A percentile compares a stretch with the other conserved stretches of the same genome.
phyloP scores from a whole-genome alignment of 2,113 vertebrate species.

The Misgurnus anguillicaudatus region DNA sequence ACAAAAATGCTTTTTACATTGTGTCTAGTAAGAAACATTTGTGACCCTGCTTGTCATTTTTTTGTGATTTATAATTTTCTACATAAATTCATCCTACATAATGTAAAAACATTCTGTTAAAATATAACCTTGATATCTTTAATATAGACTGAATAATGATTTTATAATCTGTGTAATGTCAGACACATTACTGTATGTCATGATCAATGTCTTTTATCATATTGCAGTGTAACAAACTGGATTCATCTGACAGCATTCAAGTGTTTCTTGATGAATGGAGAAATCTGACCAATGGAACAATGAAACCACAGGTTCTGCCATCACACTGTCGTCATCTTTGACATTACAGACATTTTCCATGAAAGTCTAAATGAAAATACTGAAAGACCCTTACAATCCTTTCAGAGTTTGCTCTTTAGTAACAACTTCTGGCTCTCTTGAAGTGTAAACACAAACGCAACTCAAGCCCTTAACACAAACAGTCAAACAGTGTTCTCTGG shows the following conservation, averaged over 20 bases:
- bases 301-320: slow-evolving; percentile 31
- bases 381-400: slow-evolving; percentile 26
- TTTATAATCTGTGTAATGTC: too few relatives aligned
- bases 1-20: too few relatives aligned
- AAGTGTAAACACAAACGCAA: slow-evolving; percentile 19
- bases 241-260: slow-evolving; percentile 54
- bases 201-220: neutral
- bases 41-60: too few relatives aligned
- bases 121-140: too few relatives aligned
- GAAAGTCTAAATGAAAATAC: slow-evolving; percentile 37
- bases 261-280: slow-evolving; percentile 30
- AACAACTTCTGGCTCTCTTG: slow-evolving; percentile 11
- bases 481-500: too few relatives aligned
- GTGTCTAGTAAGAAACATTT: too few relatives aligned
- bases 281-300: slow-evolving; percentile 7
- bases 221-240: slow-evolving; percentile 69
- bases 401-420: slow-evolving; percentile 33
- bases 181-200: neutral
- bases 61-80: too few relatives aligned
- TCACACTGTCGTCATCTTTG: slow-evolving; percentile 14
- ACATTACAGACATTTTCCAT: slow-evolving; percentile 33
- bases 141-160: too few relatives aligned
- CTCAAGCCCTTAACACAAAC: slow-evolving; percentile 51
- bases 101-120: too few relatives aligned
- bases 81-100: too few relatives aligned